Evolutionary conservation across 1,140 invertebrate genomes (phyloP), one percentile per base, ranked within the genome.

Genomic region (Drosophila prosaltans): DNA sequence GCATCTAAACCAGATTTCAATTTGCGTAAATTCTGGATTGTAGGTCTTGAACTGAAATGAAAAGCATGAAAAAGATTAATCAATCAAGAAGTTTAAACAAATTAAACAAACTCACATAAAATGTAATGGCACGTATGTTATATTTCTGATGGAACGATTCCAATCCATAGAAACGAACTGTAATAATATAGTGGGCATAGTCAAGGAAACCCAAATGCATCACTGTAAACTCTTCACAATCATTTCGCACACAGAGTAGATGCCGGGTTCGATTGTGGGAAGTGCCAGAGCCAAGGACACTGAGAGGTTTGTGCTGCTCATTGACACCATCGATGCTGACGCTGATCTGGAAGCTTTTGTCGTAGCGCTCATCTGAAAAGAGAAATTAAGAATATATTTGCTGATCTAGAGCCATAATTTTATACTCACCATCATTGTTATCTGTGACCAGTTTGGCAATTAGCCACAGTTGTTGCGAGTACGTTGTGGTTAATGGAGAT

Each of bases 1-100:
- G 91, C 98, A 97, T 78, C 98, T 94, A 91, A 99, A 98, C 97
- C 98, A 99, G 68, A 99, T 98, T 94, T 99, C 98, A 84, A 99
- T 96, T 93, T 98, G 97, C 8, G 98, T 99, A 90, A 99, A 99
- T 0, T 95, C 95, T 59, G 98, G 97, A 93, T 98, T 99, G 93
- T 98, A 99, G 9, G 96, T 98, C 92, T 98, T 98, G 91, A 99
- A 98, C 98, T 99, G 94, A 72, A 55, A 55, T 10, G 6, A 8
- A 43, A 39, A 10, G 9, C 2, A 21, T 36, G 5, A 3, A 40
- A 26, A 6, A 16, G n/a, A 59, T 1, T 0, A 43, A 41, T 58
- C 45, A 2, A 32, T 21, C 1, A 39, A 5, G 10, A 61, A 40
- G 26, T 86, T 90, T 76, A 91, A 93, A 40, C 3, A 11, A 40